Percentiles rank a stretch among this genome's conserved stretches.
These are phyloP conservation scores for Heterodera filipjevi DNA, from an alignment of 2,888 invertebrate species.

Conservation along the genomic window DNA sequence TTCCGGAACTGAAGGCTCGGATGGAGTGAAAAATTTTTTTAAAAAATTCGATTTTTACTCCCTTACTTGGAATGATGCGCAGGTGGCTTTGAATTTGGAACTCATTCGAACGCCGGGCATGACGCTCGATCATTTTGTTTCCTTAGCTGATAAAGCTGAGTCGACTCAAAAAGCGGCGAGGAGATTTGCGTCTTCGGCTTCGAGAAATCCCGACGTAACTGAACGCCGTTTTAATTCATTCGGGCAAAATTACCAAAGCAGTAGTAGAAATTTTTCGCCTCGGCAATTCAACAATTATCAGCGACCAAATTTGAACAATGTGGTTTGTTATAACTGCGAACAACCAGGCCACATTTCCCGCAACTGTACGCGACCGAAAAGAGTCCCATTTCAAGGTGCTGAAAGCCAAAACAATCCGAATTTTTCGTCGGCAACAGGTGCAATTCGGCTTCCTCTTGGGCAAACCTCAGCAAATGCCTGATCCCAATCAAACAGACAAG, in stretches of 20 bases:
- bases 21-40: background rate
- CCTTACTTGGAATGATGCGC: background rate
- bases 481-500: background rate
- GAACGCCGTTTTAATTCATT: background rate
- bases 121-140: slow-evolving; percentile 7
- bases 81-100: slow-evolving; percentile 9
- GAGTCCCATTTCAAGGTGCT: background rate
- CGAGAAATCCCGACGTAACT: background rate
- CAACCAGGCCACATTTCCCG: background rate
- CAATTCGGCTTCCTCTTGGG: too few relatives aligned
- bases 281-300: background rate
- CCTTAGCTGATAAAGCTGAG: slow-evolving; percentile 23
- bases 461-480: too few relatives aligned
- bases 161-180: slow-evolving; percentile 6
- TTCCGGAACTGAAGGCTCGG: slow-evolving; percentile 1
- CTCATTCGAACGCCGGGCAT: slow-evolving; percentile 1
- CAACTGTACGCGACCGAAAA: background rate
- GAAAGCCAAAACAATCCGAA: background rate
- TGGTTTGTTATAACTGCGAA: background rate
- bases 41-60: background rate
- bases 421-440: background rate
- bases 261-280: background rate
- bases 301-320: background rate
- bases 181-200: background rate
- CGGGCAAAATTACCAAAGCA: background rate